Base-by-base conservation (phyloP, 2,888 invertebrate species). In the Teleiodes luculella region DNA sequence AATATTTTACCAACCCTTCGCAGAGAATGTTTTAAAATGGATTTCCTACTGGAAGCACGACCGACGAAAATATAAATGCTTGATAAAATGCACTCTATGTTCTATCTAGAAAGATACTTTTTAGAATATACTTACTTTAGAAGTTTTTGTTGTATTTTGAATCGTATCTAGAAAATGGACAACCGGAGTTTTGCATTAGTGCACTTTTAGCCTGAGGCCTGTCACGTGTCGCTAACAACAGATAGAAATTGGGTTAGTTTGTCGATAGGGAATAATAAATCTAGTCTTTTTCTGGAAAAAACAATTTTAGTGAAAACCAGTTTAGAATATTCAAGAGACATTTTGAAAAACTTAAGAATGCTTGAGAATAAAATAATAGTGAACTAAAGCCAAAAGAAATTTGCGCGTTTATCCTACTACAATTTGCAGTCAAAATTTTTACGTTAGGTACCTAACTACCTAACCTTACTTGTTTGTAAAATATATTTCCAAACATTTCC, bases 91-190 rank as follows among this genome's bases (percentile, higher is more conserved):
- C 28, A 13, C 20, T 28, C 46, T 28, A 3, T 24, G 24, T 24
- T 24, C 24, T 24, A 6, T 24, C 6, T 4, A 24, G 24, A 24
- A 24, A 24, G 24, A 6, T 24, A 4, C 24, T 24, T 24, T 24
- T 24, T 24, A 6, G 3, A 24, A 24, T 24, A 24, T 28, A 46
- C 28, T 8, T 28, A 46, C 3, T 24, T 24, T 24, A 6, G 6
- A 24, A 6, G 24, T 3, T 24, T 24, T 24, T 24, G 24, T 31
- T 43, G 20, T 18, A 24, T 6, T 24, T 24, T 3, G 3, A 24
- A n/a, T n/a, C n/a, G n/a, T 73, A 68, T 76, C 72, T 68, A 68
- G 76, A 70, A 80, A 80, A 80, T 79, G 77, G 76, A 72, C 68
- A 69, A 68, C 68, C 65, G 60, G 70, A 72, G 71, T 73, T 70